A percentile compares a stretch with the other conserved stretches of the same genome.
Evolutionary conservation across 2,797 vertebrate genomes (phyloP).

Genomic region (Leptoclinus maculatus): DNA sequence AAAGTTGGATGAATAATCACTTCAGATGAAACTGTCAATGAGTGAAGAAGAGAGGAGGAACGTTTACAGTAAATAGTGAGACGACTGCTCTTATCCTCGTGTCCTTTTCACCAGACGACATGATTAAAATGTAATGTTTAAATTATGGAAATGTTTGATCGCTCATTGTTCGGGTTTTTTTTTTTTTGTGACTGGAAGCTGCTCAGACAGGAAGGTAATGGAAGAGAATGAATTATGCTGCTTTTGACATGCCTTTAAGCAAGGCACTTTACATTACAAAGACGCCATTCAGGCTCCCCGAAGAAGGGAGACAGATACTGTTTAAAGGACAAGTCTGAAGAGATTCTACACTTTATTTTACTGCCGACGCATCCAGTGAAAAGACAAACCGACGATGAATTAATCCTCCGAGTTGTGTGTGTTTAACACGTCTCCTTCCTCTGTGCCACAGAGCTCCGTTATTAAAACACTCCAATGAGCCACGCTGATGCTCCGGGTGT

Average conservation of each 20-base stretch:
- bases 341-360: neutral
- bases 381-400: constrained; percentile 22
- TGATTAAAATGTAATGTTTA: constrained; percentile 68
- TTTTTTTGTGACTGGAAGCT: constrained; percentile 11
- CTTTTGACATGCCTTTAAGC: constrained; percentile 46
- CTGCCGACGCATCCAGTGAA: neutral
- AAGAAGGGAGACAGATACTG: constrained; percentile 15
- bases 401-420: neutral
- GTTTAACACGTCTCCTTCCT: constrained; percentile 9
- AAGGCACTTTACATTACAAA: constrained; percentile 17
- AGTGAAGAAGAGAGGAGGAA: constrained; percentile 52
- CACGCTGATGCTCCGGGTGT: constrained; percentile 4
- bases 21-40: constrained; percentile 52
- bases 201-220: constrained; percentile 29
- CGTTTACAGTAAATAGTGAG: constrained; percentile 62
- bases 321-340: constrained; percentile 9
- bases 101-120: constrained; percentile 50
- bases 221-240: neutral
- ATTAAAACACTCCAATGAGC: constrained; percentile 30
- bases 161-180: constrained; percentile 17
- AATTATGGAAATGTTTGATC: constrained; percentile 66
- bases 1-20: constrained; percentile 61
- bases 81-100: constrained; percentile 55
- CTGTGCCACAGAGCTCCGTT: constrained; percentile 30
- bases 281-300: constrained; percentile 1